Conservation (phyloP, 53 echinoderm and acorn worm genomes). For the Luidia sarsii region DNA sequence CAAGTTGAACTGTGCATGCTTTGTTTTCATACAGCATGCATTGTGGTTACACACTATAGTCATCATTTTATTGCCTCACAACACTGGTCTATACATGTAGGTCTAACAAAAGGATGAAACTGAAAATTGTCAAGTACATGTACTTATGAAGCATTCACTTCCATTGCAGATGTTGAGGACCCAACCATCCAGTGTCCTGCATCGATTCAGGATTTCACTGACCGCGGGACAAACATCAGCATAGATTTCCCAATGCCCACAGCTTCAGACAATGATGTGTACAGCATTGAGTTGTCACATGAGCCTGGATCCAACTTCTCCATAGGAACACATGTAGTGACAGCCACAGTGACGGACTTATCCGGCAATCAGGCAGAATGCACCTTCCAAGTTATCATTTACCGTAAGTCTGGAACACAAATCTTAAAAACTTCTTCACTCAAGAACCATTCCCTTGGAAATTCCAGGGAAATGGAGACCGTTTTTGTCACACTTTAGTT, state of each 20-base stretch:
- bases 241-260: constrained; percentile 41
- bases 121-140: no score
- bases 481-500: not conserved
- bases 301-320: not conserved
- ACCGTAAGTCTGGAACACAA: constrained; percentile 12
- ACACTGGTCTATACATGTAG: no score
- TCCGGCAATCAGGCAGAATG: constrained; percentile 21
- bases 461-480: not conserved
- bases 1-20: no score
- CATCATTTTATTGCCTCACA: no score
- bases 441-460: no score
- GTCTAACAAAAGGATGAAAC: no score
- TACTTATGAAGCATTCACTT: no score
- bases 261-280: constrained; percentile 36
- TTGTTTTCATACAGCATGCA: no score
- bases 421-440: not conserved
- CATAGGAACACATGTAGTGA: not conserved
- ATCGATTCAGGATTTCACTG: not conserved
- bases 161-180: constrained; percentile 1
- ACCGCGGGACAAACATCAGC: constrained; percentile 24
- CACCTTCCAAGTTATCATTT: not conserved
- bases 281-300: not conserved
- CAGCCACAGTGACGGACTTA: not conserved
- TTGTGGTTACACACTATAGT: no score
- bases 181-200: not conserved